Evolutionary conservation across 2,113 vertebrate genomes (phyloP).

Genomic region (Camelus bactrianus): DNA sequence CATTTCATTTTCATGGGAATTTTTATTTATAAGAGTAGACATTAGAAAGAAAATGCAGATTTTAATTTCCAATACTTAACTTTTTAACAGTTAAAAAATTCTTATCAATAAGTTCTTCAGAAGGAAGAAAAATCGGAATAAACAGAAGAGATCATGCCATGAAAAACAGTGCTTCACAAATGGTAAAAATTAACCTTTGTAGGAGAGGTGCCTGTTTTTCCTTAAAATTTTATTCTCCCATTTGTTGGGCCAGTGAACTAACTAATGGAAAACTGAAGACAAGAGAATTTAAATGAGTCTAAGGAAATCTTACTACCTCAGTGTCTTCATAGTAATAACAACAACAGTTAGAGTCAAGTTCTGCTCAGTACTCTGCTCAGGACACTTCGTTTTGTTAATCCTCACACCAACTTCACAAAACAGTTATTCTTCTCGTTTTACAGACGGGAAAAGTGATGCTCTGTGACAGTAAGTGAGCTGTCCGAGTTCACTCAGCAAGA

Average conservation of each 20-base stretch:
- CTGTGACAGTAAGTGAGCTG: neutral
- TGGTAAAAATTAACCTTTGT: neutral
- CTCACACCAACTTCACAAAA: neutral
- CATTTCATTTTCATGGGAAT: neutral
- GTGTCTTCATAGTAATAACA: neutral
- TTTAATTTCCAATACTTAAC: neutral
- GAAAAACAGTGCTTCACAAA: neutral
- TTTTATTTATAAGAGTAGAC: neutral
- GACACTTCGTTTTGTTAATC: neutral
- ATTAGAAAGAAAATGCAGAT: neutral
- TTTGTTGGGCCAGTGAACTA: neutral
- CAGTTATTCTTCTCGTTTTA: neutral
- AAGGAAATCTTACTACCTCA: fast-evolving
- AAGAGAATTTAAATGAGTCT: neutral
- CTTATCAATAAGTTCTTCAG: neutral
- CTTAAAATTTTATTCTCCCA: neutral
- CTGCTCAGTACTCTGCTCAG: fast-evolving
- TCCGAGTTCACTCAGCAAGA: neutral
- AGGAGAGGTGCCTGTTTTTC: neutral
- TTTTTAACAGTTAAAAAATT: neutral
- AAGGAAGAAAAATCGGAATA: neutral
- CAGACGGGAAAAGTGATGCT: neutral
- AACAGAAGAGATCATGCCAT: neutral
- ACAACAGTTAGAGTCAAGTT: neutral
- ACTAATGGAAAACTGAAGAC: neutral